Evolutionary conservation across 2,797 vertebrate genomes (phyloP).

Genomic region (Champsocephalus esox): DNA sequence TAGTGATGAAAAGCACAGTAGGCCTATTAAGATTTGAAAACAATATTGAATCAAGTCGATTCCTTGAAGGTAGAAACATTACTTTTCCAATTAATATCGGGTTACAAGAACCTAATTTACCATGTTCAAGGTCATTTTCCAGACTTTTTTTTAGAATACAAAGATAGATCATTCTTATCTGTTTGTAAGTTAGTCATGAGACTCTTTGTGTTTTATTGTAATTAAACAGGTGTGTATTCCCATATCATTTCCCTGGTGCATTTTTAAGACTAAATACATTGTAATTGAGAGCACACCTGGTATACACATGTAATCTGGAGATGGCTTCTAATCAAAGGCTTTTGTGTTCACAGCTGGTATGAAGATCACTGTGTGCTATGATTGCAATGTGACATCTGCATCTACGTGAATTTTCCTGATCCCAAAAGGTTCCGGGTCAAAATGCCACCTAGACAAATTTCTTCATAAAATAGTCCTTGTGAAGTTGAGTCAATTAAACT

Average conservation of each 20-base stretch:
- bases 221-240: background rate
- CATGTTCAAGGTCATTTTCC: background rate
- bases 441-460: background rate
- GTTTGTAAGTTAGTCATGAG: background rate
- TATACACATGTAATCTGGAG: background rate
- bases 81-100: background rate
- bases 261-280: background rate
- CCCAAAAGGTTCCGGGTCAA: background rate
- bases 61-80: background rate
- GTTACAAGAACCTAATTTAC: background rate
- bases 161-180: no score
- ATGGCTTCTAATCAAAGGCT: background rate
- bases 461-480: background rate
- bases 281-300: background rate
- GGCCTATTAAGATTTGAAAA: background rate
- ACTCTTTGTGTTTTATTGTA: background rate
- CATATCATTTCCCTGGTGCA: background rate
- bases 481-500: background rate
- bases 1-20: background rate
- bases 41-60: background rate
- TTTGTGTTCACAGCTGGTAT: background rate
- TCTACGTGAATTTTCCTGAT: background rate
- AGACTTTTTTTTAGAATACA: no score
- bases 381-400: background rate
- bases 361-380: background rate